Evolutionary conservation across 2,888 invertebrate genomes (phyloP).

Genomic region (Atrina japonica): DNA sequence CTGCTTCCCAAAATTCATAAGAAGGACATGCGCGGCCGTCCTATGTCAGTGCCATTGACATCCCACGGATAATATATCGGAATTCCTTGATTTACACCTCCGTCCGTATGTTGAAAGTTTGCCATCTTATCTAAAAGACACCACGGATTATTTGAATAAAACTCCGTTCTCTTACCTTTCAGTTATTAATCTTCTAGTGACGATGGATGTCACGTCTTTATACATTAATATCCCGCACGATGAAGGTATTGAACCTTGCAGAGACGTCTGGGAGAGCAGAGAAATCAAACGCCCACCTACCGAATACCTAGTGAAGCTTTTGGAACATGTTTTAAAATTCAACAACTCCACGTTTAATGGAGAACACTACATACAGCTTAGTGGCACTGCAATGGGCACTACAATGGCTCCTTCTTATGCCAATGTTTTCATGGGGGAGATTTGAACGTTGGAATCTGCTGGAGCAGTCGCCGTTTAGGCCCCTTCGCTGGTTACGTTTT

Average conservation of each 20-base stretch:
- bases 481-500: constrained; percentile 35
- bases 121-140: constrained; percentile 28
- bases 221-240: constrained; percentile 37
- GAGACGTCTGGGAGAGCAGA: constrained; percentile 12
- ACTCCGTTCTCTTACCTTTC: background rate
- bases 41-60: constrained; percentile 37
- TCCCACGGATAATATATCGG: constrained; percentile 8
- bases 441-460: constrained; percentile 38
- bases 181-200: constrained; percentile 27
- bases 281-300: constrained; percentile 24
- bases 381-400: constrained; percentile 50
- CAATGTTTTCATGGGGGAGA: constrained; percentile 42
- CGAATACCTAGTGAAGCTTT: constrained; percentile 23
- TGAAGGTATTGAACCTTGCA: constrained; percentile 33
- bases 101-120: constrained; percentile 19
- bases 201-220: constrained; percentile 39
- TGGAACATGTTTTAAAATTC: constrained; percentile 23
- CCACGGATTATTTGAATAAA: constrained; percentile 22
- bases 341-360: constrained; percentile 45
- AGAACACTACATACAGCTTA: constrained; percentile 36
- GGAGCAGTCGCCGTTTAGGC: constrained; percentile 7
- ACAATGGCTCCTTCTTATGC: constrained; percentile 44
- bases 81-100: constrained; percentile 26
- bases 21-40: constrained; percentile 26
- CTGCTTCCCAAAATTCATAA: constrained; percentile 38